Base-by-base conservation (phyloP, 1,140 invertebrate species). In the Gonioctena quinquepunctata region DNA sequence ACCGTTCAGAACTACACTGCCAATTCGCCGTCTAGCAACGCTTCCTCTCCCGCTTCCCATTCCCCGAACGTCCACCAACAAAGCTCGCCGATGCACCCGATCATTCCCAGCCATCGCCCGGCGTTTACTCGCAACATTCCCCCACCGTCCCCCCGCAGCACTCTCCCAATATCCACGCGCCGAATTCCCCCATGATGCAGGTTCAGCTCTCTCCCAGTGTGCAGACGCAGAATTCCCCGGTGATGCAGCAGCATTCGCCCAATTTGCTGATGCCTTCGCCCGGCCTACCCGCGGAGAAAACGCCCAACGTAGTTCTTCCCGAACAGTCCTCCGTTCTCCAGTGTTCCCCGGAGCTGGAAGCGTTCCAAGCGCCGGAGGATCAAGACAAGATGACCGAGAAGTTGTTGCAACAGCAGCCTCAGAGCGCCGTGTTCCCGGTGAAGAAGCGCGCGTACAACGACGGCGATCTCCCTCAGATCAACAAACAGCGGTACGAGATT, bases 391-490 rank as follows among this genome's bases (percentile, higher is more conserved):
- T 71, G 33, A 23, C 16, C 11, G 33, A 19, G 25, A 56, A 13
- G 13, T n/a, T 7, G 16, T 13, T 57, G 25, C 63, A 66, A 33
- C 26, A 48, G 18, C 1, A 16, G 1, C 8, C 59, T 42, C 75
- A 76, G 52, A 63, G 61, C 27, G 71, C 77, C 8, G 76, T 80
- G 56, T 84, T 83, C 66, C 84, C 85, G 22, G 84, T 85, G 5
- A 89, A 90, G 75, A 89, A 89, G 78, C 82, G 89, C 52, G 85
- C 83, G 16, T 89, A 89, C 67, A 87, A 83, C 79, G 89, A 89
- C 80, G 82, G 81, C 5, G 81, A 84, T 19, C 33, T 70, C 2
- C 68, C 64, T n/a, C 72, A 77, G 26, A 27, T 76, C 21, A 56
- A 23, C 50, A 26, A 66, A 16, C 63, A 66, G 1, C 49, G 26